Evolutionary conservation across 2,113 vertebrate genomes (phyloP).

Genomic region (Gymnobelideus leadbeateri): DNA sequence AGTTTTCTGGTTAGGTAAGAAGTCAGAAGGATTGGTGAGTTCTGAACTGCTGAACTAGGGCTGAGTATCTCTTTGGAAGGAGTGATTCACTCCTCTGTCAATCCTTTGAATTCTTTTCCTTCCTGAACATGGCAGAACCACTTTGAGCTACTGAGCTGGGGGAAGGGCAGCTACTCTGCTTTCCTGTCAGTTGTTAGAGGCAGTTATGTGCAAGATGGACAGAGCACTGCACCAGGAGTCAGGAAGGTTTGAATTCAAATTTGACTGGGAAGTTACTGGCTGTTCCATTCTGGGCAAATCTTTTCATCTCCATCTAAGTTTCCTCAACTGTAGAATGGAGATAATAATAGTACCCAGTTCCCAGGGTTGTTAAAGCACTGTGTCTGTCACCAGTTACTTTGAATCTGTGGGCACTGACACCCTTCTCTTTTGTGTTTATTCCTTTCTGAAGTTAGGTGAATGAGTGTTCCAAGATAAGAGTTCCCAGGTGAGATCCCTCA

Average conservation of each 20-base stretch:
- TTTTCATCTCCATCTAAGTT: not conserved
- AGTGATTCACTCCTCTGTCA: not conserved
- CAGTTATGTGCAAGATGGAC: no score
- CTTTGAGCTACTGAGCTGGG: not conserved
- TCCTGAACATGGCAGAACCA: not conserved
- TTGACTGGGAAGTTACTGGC: no score
- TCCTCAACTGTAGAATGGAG: not conserved
- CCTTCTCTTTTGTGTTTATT: no score
- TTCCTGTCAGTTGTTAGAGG: not conserved
- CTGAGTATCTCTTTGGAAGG: not conserved
- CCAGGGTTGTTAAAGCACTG: not conserved
- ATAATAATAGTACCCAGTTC: not conserved
- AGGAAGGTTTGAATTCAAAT: no score
- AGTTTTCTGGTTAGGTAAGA: not conserved
- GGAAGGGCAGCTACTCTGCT: not conserved
- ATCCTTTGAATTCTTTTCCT: not conserved
- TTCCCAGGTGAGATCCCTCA: not conserved
- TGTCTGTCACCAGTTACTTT: no score
- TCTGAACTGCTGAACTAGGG: not conserved
- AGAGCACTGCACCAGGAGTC: no score
- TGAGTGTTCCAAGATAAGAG: not conserved
- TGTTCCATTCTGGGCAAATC: no score
- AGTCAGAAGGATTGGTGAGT: not conserved
- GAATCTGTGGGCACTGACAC: no score
- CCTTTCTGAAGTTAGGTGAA: not conserved